Conservation (phyloP, 1,140 invertebrate genomes). For the Riptortus pedestris region DNA sequence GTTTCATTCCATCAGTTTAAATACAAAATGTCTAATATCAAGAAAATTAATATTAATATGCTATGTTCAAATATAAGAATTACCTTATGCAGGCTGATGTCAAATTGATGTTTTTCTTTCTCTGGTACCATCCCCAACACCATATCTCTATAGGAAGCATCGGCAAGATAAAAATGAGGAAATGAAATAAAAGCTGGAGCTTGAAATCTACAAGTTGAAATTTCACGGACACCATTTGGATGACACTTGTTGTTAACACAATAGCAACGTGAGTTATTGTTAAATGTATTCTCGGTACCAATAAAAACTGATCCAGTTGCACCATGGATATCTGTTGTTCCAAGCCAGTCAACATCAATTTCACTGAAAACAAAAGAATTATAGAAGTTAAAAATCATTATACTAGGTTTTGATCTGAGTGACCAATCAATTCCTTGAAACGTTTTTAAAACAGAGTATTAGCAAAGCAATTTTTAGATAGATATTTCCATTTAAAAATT, state of each 20-base stretch:
- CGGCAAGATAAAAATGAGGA: slow-evolving; percentile 59
- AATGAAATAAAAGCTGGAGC: slow-evolving; percentile 57
- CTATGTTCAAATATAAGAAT: neutral
- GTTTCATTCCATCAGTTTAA: no score
- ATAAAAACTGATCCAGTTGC: slow-evolving; percentile 32
- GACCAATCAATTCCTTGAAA: no score
- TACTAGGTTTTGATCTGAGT: no score
- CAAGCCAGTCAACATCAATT: neutral
- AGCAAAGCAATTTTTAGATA: no score
- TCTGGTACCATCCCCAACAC: slow-evolving; percentile 51
- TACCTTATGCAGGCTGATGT: slow-evolving; percentile 47
- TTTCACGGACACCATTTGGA: slow-evolving; percentile 37
- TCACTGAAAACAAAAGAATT: neutral
- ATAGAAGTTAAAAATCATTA: no score
- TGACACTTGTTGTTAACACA: slow-evolving; percentile 48
- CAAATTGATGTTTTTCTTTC: slow-evolving; percentile 46
- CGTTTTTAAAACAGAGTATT: no score
- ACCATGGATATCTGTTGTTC: neutral
- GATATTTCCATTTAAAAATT: no score
- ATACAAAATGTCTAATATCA: no score
- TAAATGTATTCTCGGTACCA: slow-evolving; percentile 45
- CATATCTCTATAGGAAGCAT: slow-evolving; percentile 43
- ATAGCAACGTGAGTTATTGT: slow-evolving; percentile 46
- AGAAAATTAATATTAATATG: no score
- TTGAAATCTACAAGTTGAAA: slow-evolving; percentile 43